Evolutionary conservation across 2,888 invertebrate species (phyloP), one percentile per base, ranked within the genome.

Genomic region (Mesoligia furuncula): DNA sequence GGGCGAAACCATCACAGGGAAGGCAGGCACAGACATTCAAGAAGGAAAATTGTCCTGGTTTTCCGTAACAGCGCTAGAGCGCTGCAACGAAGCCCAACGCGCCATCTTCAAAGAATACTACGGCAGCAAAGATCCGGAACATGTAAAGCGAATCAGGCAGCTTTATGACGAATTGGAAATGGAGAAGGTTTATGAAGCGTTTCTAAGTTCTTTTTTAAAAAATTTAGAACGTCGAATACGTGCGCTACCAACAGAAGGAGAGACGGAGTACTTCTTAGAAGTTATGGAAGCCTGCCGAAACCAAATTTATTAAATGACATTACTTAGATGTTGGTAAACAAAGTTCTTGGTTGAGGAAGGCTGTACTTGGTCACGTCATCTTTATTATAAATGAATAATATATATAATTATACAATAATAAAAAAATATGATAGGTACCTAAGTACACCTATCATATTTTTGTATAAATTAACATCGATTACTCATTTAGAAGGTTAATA

Each of bases 31-130:
- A 0, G 99, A 99, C 90, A 99, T 99, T 88, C 97, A 98, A 92
- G 98, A 99, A 89, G 99, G 99, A 67, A 99, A 99, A 94, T 99
- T 99, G 93, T 97, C 98, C 0, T 99, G 99, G 99, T 94, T 99
- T 59, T 97, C 98, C 3, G 98, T 99, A 5, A 97, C 98, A 39
- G 99, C 99, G 45, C 96, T 99, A 82, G 98, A 98, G 93, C 96
- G 97, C 68, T 98, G 98, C n/a, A 97, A 96, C 68, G 95, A 97
- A 0, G 95, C 97, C 17, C 98, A 98, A 90, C 97, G 97, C 78
- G 83, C 81, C 4, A 85, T 89, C 15, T 92, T 92, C 69, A 94
- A 97, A 89, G 97, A 98, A 80, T 97, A 98, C 92, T 99, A 98
- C 90, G 98, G 98, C 15, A 93, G 92, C 77, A 92, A 95, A 69